These are phyloP conservation scores for Apeira syringaria DNA, from an alignment of 2,888 invertebrate genomes.

Conservation along the genomic window DNA sequence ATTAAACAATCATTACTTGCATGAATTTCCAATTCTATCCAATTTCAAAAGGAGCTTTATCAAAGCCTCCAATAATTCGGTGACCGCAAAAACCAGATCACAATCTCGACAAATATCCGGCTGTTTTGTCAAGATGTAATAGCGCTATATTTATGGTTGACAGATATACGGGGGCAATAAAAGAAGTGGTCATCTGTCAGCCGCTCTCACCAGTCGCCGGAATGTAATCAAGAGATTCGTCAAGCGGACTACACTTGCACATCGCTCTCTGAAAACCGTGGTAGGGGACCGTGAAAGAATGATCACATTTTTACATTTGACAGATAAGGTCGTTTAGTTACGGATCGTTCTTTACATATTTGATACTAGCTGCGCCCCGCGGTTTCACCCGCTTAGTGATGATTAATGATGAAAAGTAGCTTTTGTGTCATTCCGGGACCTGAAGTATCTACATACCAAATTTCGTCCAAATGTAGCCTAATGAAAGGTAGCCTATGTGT, in stretches of 20 bases:
- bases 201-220: conserved; percentile 56
- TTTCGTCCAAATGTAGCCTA: too few relatives aligned
- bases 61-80: conserved; percentile 9
- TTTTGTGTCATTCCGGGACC: too few relatives aligned
- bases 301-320: conserved; percentile 55
- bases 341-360: conserved; percentile 7
- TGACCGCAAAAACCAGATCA: conserved; percentile 5
- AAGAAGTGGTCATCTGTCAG: conserved; percentile 67
- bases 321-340: conserved; percentile 42
- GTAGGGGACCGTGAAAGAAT: conserved; percentile 46
- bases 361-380: too few relatives aligned
- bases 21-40: too few relatives aligned
- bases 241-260: conserved; percentile 43
- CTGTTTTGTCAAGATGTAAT: conserved; percentile 44
- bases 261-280: conserved; percentile 49
- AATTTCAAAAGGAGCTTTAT: conserved; percentile 24
- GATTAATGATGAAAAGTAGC: too few relatives aligned
- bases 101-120: conserved; percentile 17
- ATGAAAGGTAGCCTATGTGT: too few relatives aligned
- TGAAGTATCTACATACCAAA: too few relatives aligned
- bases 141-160: conserved; percentile 53
- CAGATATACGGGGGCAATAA: conserved; percentile 53
- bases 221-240: conserved; percentile 74
- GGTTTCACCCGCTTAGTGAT: too few relatives aligned
- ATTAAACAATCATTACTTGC: too few relatives aligned